Evolutionary conservation across 2,888 invertebrate species (phyloP).

Genomic region (Liodrosophila aerea): DNA sequence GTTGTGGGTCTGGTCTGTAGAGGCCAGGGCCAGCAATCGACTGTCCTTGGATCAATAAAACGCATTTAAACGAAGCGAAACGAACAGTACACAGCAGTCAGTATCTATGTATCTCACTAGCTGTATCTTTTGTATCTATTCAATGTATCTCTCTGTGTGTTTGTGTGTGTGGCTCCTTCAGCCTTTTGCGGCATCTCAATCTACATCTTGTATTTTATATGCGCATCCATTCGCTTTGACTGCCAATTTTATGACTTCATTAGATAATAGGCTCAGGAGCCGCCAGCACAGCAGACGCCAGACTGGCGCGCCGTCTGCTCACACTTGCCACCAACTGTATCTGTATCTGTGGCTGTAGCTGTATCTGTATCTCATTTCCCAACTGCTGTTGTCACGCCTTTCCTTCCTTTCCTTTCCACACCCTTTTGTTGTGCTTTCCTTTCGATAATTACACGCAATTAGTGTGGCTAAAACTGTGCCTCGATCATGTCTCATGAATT

Average conservation of each 20-base stretch:
- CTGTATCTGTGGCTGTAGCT: too few species aligned
- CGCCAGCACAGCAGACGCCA: constrained; percentile 29
- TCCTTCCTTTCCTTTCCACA: background rate
- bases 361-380: background rate
- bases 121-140: too few species aligned
- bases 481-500: constrained; percentile 29
- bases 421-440: constrained; percentile 4
- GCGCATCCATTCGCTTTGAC: constrained; percentile 42
- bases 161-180: constrained; percentile 5
- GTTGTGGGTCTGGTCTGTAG: constrained; percentile 34
- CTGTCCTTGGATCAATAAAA: constrained; percentile 72
- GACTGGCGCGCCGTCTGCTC: constrained; percentile 45
- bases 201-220: constrained; percentile 25
- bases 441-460: constrained; percentile 30
- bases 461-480: constrained; percentile 24
- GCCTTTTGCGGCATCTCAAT: background rate
- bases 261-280: constrained; percentile 51
- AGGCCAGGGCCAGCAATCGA: constrained; percentile 49
- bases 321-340: background rate
- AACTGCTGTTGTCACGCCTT: background rate
- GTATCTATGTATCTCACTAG: background rate
- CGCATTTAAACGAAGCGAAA: constrained; percentile 44
- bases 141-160: constrained; percentile 5
- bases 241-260: constrained; percentile 65
- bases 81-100: constrained; percentile 20